These are phyloP conservation scores for Puntigrus tetrazona DNA, from an alignment of 2,113 vertebrate genomes.

Conservation along the genomic window DNA sequence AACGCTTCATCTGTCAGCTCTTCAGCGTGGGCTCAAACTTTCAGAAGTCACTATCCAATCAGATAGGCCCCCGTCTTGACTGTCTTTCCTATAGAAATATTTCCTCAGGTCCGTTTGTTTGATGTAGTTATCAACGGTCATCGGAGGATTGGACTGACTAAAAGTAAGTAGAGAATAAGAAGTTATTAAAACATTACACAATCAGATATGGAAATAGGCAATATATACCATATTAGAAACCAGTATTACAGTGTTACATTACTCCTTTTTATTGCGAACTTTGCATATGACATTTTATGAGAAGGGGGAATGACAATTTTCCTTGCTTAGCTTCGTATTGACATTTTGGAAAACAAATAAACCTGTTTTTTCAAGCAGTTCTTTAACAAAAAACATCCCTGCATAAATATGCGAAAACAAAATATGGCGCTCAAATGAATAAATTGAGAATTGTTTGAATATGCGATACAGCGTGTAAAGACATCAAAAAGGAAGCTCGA, in stretches of 20 bases:
- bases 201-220: background rate
- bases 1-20: background rate
- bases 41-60: background rate
- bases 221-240: background rate
- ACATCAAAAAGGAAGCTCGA: background rate
- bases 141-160: background rate
- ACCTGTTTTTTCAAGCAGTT: background rate
- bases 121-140: background rate
- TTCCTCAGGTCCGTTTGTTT: background rate
- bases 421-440: background rate
- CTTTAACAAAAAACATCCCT: background rate
- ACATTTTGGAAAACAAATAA: background rate
- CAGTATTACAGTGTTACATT: background rate
- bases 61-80: background rate
- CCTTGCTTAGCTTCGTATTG: background rate
- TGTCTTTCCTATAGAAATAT: background rate
- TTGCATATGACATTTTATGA: background rate
- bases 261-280: no score
- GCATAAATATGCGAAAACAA: background rate
- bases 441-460: background rate
- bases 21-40: background rate
- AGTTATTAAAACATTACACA: background rate
- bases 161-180: constrained; percentile 21
- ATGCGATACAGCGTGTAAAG: background rate
- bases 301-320: background rate